Conservation (phyloP, 2,113 vertebrate species). For the Poecilia latipinna region DNA sequence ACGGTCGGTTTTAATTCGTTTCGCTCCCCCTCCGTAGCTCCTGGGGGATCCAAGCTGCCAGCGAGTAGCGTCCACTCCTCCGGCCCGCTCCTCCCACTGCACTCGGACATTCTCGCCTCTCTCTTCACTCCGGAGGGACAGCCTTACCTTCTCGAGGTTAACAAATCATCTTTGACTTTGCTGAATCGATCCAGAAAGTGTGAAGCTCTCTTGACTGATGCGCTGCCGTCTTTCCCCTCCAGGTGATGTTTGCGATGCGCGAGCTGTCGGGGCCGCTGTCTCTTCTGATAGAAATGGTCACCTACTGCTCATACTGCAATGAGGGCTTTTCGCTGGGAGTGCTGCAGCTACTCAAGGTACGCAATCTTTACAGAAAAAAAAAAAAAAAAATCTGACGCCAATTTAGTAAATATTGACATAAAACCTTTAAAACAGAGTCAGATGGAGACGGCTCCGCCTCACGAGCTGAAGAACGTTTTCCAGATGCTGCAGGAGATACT, state of each 20-base stretch:
- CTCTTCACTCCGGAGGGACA: conserved; percentile 94
- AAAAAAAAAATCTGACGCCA: too few relatives aligned
- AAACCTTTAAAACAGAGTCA: conserved; percentile 82
- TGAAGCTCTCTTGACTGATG: background rate
- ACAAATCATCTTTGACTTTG: background rate
- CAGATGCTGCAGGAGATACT: conserved; percentile 95
- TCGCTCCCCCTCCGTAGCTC: conserved; percentile 76
- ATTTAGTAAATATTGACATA: background rate
- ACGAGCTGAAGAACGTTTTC: conserved; percentile 97
- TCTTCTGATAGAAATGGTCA: conserved; percentile 93
- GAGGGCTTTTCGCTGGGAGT: conserved; percentile 92
- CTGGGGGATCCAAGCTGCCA: conserved; percentile 84
- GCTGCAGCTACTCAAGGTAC: conserved; percentile 94
- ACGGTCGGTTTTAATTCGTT: background rate
- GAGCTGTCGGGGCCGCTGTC: conserved; percentile 91
- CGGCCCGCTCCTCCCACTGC: conserved; percentile 84
- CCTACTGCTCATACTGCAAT: conserved; percentile 94
- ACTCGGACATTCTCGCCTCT: conserved; percentile 89
- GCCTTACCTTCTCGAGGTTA: conserved; percentile 94
- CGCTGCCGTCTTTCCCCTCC: background rate
- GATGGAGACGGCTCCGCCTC: conserved; percentile 93
- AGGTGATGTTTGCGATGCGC: conserved; percentile 97
- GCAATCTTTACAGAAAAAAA: background rate
- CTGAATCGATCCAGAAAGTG: background rate
- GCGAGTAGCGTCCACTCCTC: conserved; percentile 77